phyloP scores from a whole-genome alignment of 2,113 vertebrate species.

The Cephalopterus ornatus region DNA sequence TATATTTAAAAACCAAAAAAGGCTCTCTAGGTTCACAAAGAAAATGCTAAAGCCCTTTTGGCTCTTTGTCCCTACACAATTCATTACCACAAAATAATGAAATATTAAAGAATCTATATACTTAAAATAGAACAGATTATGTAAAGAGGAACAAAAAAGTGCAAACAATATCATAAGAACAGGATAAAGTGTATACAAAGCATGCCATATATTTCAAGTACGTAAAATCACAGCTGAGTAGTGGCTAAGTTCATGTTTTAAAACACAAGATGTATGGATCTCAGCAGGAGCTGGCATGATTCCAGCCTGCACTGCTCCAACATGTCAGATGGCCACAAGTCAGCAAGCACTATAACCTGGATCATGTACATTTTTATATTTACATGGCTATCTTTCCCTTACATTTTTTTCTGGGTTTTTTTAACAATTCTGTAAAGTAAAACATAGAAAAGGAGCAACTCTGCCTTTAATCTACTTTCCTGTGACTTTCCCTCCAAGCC shows the following conservation, averaged over 20 bases:
- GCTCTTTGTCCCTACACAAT: background rate
- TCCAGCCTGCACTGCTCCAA: background rate
- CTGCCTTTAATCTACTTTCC: background rate
- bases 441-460: background rate
- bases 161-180: background rate
- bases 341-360: background rate
- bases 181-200: background rate
- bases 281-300: background rate
- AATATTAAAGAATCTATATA: background rate
- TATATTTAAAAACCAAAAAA: background rate
- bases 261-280: accelerated
- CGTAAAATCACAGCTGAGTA: background rate
- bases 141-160: background rate
- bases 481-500: background rate
- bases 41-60: background rate
- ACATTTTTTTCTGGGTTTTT: background rate
- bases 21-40: background rate
- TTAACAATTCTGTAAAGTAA: background rate
- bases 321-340: background rate
- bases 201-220: background rate
- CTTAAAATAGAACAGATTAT: background rate
- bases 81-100: background rate
- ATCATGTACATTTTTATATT: background rate
- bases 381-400: background rate
- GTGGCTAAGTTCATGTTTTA: background rate